Evolutionary conservation across 2,113 vertebrate genomes (phyloP).

Genomic region (Entelurus aequoreus): DNA sequence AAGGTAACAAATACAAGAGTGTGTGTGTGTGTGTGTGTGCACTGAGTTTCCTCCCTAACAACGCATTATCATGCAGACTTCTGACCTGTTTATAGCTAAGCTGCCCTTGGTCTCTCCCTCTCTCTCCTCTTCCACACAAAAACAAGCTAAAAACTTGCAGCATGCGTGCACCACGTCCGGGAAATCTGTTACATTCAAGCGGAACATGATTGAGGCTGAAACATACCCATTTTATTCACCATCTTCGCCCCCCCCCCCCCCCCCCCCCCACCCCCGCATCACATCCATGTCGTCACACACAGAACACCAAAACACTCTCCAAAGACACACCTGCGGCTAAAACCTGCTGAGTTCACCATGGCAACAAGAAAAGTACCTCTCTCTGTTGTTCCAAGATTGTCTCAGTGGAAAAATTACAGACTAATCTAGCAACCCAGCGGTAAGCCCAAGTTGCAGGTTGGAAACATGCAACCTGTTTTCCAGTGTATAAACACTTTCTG

Average conservation of each 20-base stretch:
- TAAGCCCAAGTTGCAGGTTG: constrained; percentile 7
- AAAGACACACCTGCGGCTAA: constrained; percentile 18
- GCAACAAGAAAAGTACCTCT: constrained; percentile 36
- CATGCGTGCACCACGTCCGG: not conserved
- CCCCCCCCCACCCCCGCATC: no score
- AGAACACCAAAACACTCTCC: not conserved
- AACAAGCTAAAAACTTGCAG: not conserved
- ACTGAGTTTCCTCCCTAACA: constrained; percentile 5
- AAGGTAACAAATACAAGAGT: not conserved
- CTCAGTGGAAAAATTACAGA: constrained; percentile 13
- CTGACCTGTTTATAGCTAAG: constrained; percentile 16
- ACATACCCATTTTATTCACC: not conserved
- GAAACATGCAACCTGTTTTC: not conserved
- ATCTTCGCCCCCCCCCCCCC: no score
- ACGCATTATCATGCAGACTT: constrained; percentile 35
- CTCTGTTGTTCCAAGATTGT: constrained; percentile 21
- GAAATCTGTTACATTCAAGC: not conserved
- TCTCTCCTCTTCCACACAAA: not conserved
- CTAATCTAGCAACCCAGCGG: not conserved
- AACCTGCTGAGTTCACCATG: constrained; percentile 45
- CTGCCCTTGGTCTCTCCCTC: constrained; percentile 7
- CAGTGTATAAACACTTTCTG: not conserved
- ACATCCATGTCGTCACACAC: not conserved
- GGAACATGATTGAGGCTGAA: not conserved
- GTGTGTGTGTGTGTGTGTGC: not conserved